phyloP scores from a whole-genome alignment of 1,140 invertebrate species.

The Drosophila persimilis region DNA sequence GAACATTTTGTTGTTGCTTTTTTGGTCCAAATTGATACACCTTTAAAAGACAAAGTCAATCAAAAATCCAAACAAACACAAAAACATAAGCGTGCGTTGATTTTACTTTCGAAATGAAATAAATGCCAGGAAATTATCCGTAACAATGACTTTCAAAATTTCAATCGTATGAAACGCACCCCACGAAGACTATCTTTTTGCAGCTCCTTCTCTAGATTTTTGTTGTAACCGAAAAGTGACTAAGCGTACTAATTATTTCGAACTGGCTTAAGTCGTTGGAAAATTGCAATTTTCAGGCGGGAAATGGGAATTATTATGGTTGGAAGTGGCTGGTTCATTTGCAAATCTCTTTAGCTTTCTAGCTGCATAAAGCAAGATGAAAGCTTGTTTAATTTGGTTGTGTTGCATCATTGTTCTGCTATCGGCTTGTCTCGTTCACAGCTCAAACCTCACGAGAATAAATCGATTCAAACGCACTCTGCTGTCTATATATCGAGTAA shows the following conservation, averaged over 20 bases:
- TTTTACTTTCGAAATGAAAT: slow-evolving; percentile 56
- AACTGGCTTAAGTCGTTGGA: background rate
- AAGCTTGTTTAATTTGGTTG: background rate
- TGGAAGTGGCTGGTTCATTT: background rate
- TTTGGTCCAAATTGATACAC: slow-evolving; percentile 37
- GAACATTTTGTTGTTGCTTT: slow-evolving; percentile 30
- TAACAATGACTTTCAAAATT: slow-evolving; percentile 42
- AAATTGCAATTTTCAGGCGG: background rate
- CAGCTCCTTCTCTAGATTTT: background rate
- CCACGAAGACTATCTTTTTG: slow-evolving; percentile 24
- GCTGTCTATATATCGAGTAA: background rate
- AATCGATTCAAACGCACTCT: background rate
- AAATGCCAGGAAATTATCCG: slow-evolving; percentile 19
- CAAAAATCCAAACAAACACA: slow-evolving; percentile 14
- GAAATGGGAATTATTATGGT: background rate
- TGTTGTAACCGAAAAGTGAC: too few relatives aligned
- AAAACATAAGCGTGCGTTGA: slow-evolving; percentile 31
- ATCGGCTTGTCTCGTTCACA: too few relatives aligned
- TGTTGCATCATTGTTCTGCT: too few relatives aligned
- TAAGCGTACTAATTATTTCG: background rate
- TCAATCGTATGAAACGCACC: slow-evolving; percentile 13
- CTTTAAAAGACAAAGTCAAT: slow-evolving; percentile 48
- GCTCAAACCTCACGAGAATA: too few relatives aligned
- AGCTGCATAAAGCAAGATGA: background rate
- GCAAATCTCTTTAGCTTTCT: too few relatives aligned